These are phyloP conservation scores for Psittacula derbiana DNA, from an alignment of 2,797 vertebrate genomes.

Conservation along the genomic window DNA sequence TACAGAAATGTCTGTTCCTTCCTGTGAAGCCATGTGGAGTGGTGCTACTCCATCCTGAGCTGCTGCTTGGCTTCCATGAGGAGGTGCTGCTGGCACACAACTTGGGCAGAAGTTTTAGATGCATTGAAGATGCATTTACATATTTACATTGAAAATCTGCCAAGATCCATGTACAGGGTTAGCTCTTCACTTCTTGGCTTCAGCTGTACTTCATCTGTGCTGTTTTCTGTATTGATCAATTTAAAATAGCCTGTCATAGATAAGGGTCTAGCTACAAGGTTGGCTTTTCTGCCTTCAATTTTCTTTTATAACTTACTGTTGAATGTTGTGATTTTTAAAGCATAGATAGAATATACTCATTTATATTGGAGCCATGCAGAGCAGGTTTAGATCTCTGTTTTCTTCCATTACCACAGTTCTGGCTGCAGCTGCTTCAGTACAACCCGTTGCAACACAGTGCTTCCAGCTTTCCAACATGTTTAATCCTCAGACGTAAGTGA, in stretches of 20 bases:
- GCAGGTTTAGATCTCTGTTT: rapidly evolving
- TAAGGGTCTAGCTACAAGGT: not conserved
- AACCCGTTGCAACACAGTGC: conserved; percentile 93
- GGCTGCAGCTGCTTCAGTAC: conserved; percentile 86
- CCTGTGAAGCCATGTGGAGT: not conserved
- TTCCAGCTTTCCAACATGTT: conserved; percentile 99
- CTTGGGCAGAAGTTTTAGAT: not conserved
- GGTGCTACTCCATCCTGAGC: not conserved
- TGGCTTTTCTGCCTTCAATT: not conserved
- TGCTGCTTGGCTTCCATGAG: not conserved
- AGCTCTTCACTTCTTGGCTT: not conserved
- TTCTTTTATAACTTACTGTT: not conserved
- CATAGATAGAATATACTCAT: not conserved
- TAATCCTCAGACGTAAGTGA: conserved; percentile 93
- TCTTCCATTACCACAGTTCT: conserved; percentile 52
- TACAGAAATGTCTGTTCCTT: not conserved
- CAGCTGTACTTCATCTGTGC: not conserved
- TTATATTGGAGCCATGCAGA: not conserved
- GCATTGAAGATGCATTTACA: not conserved
- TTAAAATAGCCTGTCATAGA: rapidly evolving
- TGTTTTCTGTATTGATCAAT: not conserved
- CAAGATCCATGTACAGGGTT: rapidly evolving
- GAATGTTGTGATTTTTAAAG: not conserved
- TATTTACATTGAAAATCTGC: not conserved
- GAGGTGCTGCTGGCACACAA: not conserved